phyloP scores from a whole-genome alignment of 2,113 vertebrate genomes.

The Passer domesticus region DNA sequence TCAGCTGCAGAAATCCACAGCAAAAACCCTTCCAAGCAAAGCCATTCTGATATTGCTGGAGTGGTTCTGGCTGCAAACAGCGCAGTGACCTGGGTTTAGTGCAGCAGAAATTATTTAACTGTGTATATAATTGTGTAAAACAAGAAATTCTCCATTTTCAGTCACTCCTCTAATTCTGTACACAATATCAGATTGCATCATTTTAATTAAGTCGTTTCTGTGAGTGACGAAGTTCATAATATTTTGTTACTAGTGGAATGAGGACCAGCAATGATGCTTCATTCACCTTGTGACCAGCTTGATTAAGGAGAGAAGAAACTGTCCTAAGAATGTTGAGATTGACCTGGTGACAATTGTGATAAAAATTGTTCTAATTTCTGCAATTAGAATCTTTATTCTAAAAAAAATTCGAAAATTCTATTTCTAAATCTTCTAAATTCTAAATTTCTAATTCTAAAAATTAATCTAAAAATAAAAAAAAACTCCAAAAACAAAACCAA shows the following conservation, averaged over 20 bases:
- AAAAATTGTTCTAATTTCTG: neutral
- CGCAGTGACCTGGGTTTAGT: fast-evolving
- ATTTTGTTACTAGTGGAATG: neutral
- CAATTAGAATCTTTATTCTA: neutral
- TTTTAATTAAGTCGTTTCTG: neutral
- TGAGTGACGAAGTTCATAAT: neutral
- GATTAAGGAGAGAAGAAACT: neutral
- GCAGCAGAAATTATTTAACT: neutral
- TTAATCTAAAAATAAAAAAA: neutral
- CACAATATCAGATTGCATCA: fast-evolving
- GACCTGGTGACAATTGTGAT: neutral
- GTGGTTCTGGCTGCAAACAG: neutral
- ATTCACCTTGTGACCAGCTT: neutral
- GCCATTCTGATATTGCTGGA: too few species aligned
- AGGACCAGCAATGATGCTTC: neutral
- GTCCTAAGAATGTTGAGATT: neutral
- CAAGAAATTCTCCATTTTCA: neutral
- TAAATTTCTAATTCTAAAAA: too few species aligned
- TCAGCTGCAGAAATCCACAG: neutral
- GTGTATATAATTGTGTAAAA: neutral
- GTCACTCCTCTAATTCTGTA: neutral
- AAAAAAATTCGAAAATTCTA: too few species aligned
- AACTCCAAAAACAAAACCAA: too few species aligned
- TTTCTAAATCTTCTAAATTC: too few species aligned
- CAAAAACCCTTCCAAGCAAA: neutral